These are phyloP conservation scores for Graptemys geographica DNA, from an alignment of 2,797 vertebrate genomes.

Conservation along the genomic window DNA sequence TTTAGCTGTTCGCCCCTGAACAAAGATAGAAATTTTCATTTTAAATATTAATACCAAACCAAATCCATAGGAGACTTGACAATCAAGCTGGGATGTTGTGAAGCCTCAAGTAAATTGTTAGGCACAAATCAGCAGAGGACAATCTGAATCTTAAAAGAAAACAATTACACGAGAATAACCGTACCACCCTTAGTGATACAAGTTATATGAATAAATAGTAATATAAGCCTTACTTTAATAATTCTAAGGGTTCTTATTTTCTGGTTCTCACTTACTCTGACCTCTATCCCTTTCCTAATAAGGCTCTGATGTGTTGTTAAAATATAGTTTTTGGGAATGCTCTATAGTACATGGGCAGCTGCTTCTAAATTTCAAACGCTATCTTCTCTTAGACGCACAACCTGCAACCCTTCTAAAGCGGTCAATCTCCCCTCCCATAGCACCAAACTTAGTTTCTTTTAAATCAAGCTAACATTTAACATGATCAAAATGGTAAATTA, in stretches of 20 bases:
- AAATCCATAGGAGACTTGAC: neutral
- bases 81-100: neutral
- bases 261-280: neutral
- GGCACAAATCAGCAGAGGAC: neutral
- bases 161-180: neutral
- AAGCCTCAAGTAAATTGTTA: neutral
- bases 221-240: neutral
- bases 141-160: neutral
- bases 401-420: neutral
- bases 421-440: neutral
- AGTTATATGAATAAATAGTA: neutral
- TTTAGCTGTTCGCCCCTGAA: constrained; percentile 89
- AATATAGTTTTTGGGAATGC: neutral
- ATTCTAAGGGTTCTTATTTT: neutral
- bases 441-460: neutral
- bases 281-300: neutral
- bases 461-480: neutral
- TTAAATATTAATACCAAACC: constrained; percentile 17
- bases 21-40: constrained; percentile 57
- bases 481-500: neutral
- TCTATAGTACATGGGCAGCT: neutral
- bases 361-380: neutral
- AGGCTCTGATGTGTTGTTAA: neutral
- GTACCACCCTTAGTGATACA: neutral
- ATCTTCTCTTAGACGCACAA: neutral